These are phyloP conservation scores for Pelusios castaneus DNA, from an alignment of 2,113 vertebrate species.

Conservation along the genomic window DNA sequence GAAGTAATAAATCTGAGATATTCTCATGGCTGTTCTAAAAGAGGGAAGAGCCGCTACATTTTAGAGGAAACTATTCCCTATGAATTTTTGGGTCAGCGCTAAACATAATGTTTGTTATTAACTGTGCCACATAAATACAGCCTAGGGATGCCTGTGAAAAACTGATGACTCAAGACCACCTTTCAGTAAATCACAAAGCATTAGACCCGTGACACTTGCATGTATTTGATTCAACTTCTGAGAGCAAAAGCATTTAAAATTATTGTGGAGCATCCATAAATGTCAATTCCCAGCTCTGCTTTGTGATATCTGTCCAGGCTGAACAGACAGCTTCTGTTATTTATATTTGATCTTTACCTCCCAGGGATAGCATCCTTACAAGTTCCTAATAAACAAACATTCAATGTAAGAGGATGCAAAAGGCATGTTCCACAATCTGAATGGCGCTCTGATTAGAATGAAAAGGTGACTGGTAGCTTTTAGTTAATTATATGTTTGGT, in stretches of 20 bases:
- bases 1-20: rapidly evolving
- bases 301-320: background rate
- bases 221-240: background rate
- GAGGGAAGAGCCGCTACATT: background rate
- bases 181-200: background rate
- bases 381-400: background rate
- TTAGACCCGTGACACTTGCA: background rate
- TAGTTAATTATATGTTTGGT: conserved; percentile 74
- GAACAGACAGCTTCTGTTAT: background rate
- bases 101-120: background rate
- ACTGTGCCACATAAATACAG: rapidly evolving
- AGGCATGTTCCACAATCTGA: background rate
- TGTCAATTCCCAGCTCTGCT: background rate
- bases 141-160: background rate
- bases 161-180: background rate
- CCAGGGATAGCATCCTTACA: background rate
- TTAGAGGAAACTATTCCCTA: background rate
- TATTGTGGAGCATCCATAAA: background rate
- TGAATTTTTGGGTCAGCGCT: background rate
- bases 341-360: conserved; percentile 9
- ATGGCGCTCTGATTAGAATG: conserved; percentile 53
- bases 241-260: background rate
- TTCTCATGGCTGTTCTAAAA: background rate
- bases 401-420: background rate
- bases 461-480: conserved; percentile 68